phyloP scores from a whole-genome alignment of 2,888 invertebrate genomes.

The Lithophane leautieri region DNA sequence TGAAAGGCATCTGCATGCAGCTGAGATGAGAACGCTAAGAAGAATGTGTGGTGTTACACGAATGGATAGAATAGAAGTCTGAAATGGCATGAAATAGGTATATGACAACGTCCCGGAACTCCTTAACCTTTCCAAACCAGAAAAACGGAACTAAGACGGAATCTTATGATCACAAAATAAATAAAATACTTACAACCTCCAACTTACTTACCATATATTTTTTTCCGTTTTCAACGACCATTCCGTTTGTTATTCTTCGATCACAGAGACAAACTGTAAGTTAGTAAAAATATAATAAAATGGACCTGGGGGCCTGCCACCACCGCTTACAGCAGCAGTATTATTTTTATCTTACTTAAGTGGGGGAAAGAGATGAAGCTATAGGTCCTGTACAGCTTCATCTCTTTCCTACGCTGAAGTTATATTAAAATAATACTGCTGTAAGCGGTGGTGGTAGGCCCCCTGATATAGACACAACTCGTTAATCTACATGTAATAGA shows the following conservation, averaged over 20 bases:
- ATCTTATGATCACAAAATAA: neutral
- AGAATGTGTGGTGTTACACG: neutral
- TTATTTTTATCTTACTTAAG: too few relatives aligned
- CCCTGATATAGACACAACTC: neutral
- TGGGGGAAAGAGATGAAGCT: too few relatives aligned
- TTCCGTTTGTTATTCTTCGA: slow-evolving; percentile 50
- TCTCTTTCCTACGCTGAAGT: too few relatives aligned
- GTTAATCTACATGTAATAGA: neutral
- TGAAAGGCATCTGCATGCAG: neutral
- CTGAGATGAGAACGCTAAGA: neutral
- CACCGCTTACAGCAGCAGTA: too few relatives aligned
- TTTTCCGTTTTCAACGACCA: slow-evolving; percentile 17
- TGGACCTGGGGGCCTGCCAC: neutral
- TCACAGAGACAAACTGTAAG: slow-evolving; percentile 43
- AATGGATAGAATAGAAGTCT: neutral
- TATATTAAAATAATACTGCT: too few relatives aligned
- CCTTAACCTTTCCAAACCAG: neutral
- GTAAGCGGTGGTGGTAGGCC: too few relatives aligned
- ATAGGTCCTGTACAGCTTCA: too few relatives aligned
- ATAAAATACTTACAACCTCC: neutral
- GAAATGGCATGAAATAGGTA: neutral
- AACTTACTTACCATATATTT: slow-evolving; percentile 48
- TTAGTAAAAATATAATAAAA: neutral
- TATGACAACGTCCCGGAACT: neutral
- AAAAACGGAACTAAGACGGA: neutral